phyloP scores from a whole-genome alignment of 1,140 invertebrate species.

The Pemphigus obesinymphae region DNA sequence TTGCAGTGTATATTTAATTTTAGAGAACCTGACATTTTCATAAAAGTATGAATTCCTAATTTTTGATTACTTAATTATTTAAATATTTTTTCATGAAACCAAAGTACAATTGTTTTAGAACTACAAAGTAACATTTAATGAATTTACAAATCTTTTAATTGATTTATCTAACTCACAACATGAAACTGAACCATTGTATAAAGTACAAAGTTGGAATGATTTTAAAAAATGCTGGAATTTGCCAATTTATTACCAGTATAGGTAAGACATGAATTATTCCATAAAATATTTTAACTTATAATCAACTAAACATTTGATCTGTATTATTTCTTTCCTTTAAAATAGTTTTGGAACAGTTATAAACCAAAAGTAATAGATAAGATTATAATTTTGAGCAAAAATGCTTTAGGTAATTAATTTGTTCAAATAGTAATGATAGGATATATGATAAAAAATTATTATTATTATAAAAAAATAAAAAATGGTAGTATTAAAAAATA shows the following conservation, averaged over 20 bases:
- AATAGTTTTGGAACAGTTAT: too few species aligned
- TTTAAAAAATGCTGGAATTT: constrained; percentile 39
- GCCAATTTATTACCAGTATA: constrained; percentile 36
- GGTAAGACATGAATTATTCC: too few species aligned
- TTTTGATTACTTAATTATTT: background rate
- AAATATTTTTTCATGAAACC: background rate
- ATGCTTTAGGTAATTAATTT: too few species aligned
- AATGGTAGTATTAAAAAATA: too few species aligned
- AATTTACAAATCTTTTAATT: constrained; percentile 9
- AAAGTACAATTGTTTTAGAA: background rate
- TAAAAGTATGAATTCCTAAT: background rate
- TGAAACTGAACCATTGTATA: constrained; percentile 16
- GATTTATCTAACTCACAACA: background rate
- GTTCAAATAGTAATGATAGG: too few species aligned
- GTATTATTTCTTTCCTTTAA: too few species aligned
- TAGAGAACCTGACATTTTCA: constrained; percentile 19
- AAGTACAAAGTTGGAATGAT: constrained; percentile 17
- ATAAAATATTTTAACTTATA: background rate
- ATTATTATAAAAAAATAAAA: too few species aligned
- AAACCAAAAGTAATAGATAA: too few species aligned
- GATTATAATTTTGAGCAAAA: too few species aligned
- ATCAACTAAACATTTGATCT: too few species aligned
- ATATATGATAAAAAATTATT: too few species aligned
- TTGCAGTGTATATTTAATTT: constrained; percentile 24
- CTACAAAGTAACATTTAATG: constrained; percentile 33